phyloP scores from a whole-genome alignment of 2,888 invertebrate genomes.

The Spilosoma lubricipeda region DNA sequence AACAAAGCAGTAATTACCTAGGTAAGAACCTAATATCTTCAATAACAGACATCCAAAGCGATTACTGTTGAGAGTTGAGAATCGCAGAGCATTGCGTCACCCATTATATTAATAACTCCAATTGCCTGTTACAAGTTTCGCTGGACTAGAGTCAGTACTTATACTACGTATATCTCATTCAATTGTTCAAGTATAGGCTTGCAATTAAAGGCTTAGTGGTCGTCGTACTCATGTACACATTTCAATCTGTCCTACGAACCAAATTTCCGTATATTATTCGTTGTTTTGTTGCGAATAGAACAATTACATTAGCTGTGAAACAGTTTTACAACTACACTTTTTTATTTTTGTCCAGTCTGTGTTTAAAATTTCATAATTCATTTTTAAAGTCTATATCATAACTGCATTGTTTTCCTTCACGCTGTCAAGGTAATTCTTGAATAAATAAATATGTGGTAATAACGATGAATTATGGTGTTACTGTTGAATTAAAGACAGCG shows the following conservation, averaged over 20 bases:
- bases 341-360: neutral
- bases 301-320: constrained; percentile 1
- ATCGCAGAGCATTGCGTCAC: constrained; percentile 18
- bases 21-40: neutral
- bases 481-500: constrained; percentile 36
- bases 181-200: constrained; percentile 15
- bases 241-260: constrained; percentile 42
- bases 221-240: constrained; percentile 13
- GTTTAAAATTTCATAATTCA: neutral
- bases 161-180: constrained; percentile 1
- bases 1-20: neutral
- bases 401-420: constrained; percentile 28
- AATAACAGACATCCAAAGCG: neutral
- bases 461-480: constrained; percentile 44
- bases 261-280: constrained; percentile 45
- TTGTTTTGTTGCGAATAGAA: constrained; percentile 2
- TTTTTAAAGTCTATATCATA: neutral
- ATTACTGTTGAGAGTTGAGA: neutral
- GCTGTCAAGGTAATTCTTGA: constrained; percentile 38
- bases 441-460: constrained; percentile 38
- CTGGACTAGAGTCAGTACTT: constrained; percentile 13
- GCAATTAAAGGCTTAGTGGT: constrained; percentile 28
- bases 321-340: neutral
- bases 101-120: constrained; percentile 42
- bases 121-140: constrained; percentile 39